Base-by-base conservation (phyloP, 1,140 invertebrate genomes). In the Dreissena polymorpha region DNA sequence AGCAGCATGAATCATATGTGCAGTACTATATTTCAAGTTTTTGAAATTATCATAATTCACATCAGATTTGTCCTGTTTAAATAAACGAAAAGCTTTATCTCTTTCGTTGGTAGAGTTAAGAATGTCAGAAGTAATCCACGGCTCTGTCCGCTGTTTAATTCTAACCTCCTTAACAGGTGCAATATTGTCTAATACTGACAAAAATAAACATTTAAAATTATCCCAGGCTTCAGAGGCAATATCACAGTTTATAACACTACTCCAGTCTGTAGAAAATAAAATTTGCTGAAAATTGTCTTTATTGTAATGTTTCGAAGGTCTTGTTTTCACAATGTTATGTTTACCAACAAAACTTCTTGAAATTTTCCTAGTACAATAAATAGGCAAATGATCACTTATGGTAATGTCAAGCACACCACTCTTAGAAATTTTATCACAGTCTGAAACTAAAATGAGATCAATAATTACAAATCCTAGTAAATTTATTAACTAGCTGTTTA, bases 281-380 rank as follows among this genome's bases (percentile, higher is more conserved):
- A 8, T 21, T 64, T 63, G 0, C 18, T 64, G 13, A 39, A 76
- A 76, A 63, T 12, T 14, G 63, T 76, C 60, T 39, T 76, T 76
- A 63, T 0, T 65, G 29, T 73, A 76, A n/a, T 65, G 7, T 49
- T 76, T 76, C n/a, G 63, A 16, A 21, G 57, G 29, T 3, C 73
- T 12, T 12, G 63, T 64, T 29, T 76, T 57, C 0, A 65, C 60
- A 64, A 3, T 76, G 21, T 76, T 76, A 49, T 76, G 73, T 76
- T 49, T 29, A 29, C 73, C 63, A 49, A 76, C 63, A 76, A 16
- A 65, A 8, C 16, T 12, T 76, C 25, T 76, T 7, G 27, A 27
- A n/a, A 76, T 18, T 76, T 76, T 76, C 25, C 73, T 63, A 63
- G 73, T 64, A 64, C 73, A 64, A 50, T 13, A 76, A 7, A n/a